Percentiles rank a stretch among this genome's conserved stretches.
Evolutionary conservation across 2,888 invertebrate species (phyloP).

Genomic region (Orthonychiurus folsomi): DNA sequence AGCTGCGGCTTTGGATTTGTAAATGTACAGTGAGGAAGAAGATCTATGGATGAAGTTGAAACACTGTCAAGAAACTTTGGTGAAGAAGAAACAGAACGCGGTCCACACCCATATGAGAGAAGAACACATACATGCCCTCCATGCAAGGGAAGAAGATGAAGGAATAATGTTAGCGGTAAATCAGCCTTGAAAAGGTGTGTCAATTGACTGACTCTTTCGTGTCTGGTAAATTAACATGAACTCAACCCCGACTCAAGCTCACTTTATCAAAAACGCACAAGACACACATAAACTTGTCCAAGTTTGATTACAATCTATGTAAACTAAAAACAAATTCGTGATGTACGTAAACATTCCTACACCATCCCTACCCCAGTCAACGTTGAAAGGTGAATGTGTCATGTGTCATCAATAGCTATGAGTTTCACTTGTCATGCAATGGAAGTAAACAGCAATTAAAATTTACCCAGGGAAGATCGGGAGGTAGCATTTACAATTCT

Average conservation of each 20-base stretch:
- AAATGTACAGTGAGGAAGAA: not conserved
- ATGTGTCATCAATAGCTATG: no score
- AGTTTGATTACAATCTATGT: not conserved
- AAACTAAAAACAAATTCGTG: not conserved
- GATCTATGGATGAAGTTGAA: not conserved
- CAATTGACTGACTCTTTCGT: slow-evolving; percentile 16
- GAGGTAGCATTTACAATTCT: no score
- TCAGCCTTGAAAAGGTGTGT: slow-evolving; percentile 23
- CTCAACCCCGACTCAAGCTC: not conserved
- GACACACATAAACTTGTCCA: not conserved
- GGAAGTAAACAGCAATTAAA: no score
- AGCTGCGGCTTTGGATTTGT: not conserved
- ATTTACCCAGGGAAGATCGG: no score
- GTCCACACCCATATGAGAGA: not conserved
- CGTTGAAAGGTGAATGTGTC: no score
- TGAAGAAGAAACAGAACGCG: not conserved
- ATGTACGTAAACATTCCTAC: not conserved
- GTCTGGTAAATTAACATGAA: slow-evolving; percentile 1
- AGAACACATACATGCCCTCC: not conserved
- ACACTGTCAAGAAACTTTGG: not conserved
- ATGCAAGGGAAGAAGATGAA: not conserved
- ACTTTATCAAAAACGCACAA: not conserved
- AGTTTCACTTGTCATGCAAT: no score
- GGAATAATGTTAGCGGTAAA: slow-evolving; percentile 19
- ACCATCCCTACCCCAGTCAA: not conserved